Conservation (phyloP, 2,797 vertebrate genomes). For the Takifugu rubripes region DNA sequence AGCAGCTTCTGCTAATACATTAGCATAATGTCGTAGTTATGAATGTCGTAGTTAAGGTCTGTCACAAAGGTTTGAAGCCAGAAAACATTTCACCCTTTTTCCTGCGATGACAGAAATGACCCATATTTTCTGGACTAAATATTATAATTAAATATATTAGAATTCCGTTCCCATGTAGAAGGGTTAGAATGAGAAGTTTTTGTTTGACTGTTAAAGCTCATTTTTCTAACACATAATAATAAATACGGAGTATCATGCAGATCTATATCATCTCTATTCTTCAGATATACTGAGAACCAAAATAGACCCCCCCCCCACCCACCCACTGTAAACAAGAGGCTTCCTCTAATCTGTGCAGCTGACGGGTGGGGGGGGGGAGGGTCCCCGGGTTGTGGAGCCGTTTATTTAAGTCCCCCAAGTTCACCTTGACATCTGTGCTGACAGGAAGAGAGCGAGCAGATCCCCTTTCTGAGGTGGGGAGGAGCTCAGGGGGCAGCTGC, state of each 20-base stretch:
- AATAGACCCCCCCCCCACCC: conserved; percentile 33
- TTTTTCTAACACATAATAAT: too few relatives aligned
- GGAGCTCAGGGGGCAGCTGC: conserved; percentile 76
- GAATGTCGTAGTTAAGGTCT: too few relatives aligned
- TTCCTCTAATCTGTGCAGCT: conserved; percentile 61
- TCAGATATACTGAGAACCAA: conserved; percentile 38
- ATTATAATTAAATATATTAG: too few relatives aligned
- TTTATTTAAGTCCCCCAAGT: conserved; percentile 80
- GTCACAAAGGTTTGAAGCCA: neutral
- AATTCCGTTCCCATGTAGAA: too few relatives aligned
- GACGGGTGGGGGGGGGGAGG: conserved; percentile 17
- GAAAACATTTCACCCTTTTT: neutral
- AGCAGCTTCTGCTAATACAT: too few relatives aligned
- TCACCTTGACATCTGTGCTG: conserved; percentile 81
- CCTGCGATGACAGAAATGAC: too few relatives aligned
- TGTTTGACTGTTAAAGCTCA: too few relatives aligned
- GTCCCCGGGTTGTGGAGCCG: conserved; percentile 48
- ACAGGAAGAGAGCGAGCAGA: conserved; percentile 76
- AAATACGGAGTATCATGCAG: neutral
- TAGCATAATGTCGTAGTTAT: too few relatives aligned
- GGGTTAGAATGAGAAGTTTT: too few relatives aligned
- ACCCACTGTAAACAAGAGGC: conserved; percentile 60
- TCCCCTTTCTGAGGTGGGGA: conserved; percentile 74
- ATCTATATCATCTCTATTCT: conserved; percentile 13
- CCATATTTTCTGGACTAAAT: too few relatives aligned